Evolutionary conservation across 1,140 invertebrate genomes (phyloP).

Genomic region (Phenacoccus solenopsis): DNA sequence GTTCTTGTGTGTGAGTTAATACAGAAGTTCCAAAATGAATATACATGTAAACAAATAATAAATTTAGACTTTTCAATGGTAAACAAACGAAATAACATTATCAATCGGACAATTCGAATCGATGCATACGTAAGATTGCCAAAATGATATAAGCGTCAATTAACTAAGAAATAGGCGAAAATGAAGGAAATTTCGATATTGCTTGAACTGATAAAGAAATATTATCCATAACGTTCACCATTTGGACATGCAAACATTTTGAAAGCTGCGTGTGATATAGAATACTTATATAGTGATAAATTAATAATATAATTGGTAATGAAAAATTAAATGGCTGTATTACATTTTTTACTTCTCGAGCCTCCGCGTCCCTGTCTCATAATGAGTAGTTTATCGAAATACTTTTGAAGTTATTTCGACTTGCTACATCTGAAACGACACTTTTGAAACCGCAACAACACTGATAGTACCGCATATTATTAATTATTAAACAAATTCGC

Average conservation of each 20-base stretch:
- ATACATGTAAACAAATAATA: neutral
- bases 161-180: too few species aligned
- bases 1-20: too few species aligned
- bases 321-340: conserved; percentile 23
- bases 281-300: neutral
- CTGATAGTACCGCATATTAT: conserved; percentile 10
- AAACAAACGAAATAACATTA: neutral
- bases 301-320: conserved; percentile 20
- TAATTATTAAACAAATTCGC: conserved; percentile 1
- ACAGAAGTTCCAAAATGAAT: neutral
- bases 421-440: neutral
- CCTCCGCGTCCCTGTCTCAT: conserved; percentile 40
- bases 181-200: too few species aligned
- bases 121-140: too few species aligned
- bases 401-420: neutral
- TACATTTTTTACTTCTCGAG: conserved; percentile 40
- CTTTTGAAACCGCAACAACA: neutral
- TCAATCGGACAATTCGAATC: neutral
- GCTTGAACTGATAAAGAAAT: too few species aligned
- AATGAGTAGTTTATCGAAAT: conserved; percentile 16
- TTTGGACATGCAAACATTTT: too few species aligned
- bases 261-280: too few species aligned
- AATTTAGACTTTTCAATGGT: neutral
- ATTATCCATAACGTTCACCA: too few species aligned
- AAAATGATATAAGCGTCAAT: too few species aligned